phyloP scores from a whole-genome alignment of 1,140 invertebrate genomes.

The Ceratosolen solmsi region DNA sequence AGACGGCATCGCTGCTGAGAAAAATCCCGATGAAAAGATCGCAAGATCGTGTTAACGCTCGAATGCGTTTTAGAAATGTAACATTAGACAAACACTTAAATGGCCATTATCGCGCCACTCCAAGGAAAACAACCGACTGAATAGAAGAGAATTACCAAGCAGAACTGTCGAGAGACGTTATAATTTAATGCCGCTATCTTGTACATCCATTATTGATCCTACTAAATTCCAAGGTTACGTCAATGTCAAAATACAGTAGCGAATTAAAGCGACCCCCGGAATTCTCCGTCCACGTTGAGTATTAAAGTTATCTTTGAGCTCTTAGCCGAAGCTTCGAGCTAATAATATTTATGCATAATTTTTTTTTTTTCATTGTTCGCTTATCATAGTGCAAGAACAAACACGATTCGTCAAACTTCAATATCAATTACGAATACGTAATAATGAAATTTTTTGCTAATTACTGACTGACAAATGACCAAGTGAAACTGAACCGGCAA shows the following conservation, averaged over 20 bases:
- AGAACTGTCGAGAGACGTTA: background rate
- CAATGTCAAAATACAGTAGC: background rate
- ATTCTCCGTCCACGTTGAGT: background rate
- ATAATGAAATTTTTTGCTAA: too few species aligned
- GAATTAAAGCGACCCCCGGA: background rate
- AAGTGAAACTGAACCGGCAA: too few species aligned
- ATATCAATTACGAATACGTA: background rate
- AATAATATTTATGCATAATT: too few species aligned
- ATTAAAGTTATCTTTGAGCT: too few species aligned
- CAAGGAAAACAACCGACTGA: background rate
- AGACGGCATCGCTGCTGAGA: background rate
- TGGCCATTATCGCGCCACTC: background rate
- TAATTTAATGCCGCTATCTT: background rate
- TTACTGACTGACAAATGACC: too few species aligned
- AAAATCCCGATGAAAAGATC: background rate
- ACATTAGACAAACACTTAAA: background rate
- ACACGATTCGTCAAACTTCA: background rate
- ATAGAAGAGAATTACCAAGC: background rate
- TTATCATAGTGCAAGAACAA: background rate
- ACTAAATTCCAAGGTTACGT: background rate
- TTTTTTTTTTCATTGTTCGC: background rate
- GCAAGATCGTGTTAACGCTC: background rate
- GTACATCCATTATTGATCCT: background rate
- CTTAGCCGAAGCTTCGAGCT: too few species aligned
- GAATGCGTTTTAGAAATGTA: background rate